phyloP scores from a whole-genome alignment of 2,888 invertebrate genomes.

The Agonopterix arenella region DNA sequence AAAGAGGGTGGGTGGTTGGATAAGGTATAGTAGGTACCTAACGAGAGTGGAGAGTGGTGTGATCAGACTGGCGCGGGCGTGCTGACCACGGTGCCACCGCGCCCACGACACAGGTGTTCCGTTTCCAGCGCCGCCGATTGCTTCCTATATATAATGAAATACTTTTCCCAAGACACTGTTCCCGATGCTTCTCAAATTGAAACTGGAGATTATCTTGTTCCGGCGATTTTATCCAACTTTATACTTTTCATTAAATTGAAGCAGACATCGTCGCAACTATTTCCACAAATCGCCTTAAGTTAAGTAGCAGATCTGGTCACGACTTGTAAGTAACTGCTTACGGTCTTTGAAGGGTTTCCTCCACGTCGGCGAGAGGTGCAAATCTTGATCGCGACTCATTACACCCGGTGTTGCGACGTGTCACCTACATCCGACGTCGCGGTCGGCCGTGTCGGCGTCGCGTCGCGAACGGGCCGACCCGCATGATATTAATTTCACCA shows the following conservation, averaged over 20 bases:
- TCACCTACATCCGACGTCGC: slow-evolving; percentile 3
- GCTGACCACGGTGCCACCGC: not conserved
- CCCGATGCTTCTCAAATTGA: slow-evolving; percentile 58
- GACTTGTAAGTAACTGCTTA: slow-evolving; percentile 2
- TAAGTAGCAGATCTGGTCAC: slow-evolving; percentile 11
- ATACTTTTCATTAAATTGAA: slow-evolving; percentile 66
- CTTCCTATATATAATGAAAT: slow-evolving; percentile 53
- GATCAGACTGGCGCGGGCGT: not conserved
- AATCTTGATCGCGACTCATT: slow-evolving; percentile 10
- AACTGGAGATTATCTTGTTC: slow-evolving; percentile 62
- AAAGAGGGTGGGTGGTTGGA: no score
- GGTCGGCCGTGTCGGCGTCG: not conserved
- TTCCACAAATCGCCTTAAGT: slow-evolving; percentile 45
- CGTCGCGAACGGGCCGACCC: slow-evolving; percentile 29
- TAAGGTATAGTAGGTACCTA: not conserved
- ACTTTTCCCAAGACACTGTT: slow-evolving; percentile 54
- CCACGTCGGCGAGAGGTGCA: not conserved
- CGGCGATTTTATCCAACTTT: slow-evolving; percentile 50
- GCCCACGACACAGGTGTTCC: slow-evolving; percentile 37
- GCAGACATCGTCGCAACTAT: slow-evolving; percentile 30
- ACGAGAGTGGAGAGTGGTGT: not conserved
- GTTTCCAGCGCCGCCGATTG: slow-evolving; percentile 26
- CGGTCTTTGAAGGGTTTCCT: not conserved
- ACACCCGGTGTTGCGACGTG: slow-evolving; percentile 15
- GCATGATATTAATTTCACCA: slow-evolving; percentile 61